These are phyloP conservation scores for Peromyscus aztecus DNA, from an alignment of 2,797 vertebrate species.

Conservation along the genomic window DNA sequence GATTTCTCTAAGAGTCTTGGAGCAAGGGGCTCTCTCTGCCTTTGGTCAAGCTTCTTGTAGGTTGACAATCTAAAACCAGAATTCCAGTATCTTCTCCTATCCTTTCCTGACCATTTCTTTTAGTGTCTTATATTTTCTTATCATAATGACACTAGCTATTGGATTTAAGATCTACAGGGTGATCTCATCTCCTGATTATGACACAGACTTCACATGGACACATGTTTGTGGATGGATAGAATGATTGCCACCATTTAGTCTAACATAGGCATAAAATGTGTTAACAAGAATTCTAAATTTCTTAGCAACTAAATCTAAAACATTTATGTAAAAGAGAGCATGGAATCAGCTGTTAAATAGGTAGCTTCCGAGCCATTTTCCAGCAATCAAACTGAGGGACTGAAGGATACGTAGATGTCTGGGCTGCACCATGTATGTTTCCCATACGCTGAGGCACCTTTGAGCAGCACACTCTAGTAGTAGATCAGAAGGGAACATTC, in stretches of 20 bases:
- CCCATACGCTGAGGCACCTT: not conserved
- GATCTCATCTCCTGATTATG: not conserved
- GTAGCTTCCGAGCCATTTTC: not conserved
- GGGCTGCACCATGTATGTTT: not conserved
- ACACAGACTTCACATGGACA: not conserved
- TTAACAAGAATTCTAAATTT: slow-evolving; percentile 4
- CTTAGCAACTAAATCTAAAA: not conserved
- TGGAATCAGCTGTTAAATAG: not conserved
- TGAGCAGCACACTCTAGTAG: not conserved
- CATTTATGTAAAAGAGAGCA: not conserved
- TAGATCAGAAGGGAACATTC: slow-evolving; percentile 7
- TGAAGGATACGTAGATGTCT: not conserved
- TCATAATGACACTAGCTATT: not conserved
- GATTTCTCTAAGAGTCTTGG: not conserved
- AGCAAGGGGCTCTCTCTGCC: not conserved
- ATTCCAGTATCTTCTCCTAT: not conserved
- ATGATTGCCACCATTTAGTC: not conserved
- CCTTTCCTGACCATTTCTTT: not conserved
- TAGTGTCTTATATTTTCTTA: slow-evolving; percentile 8
- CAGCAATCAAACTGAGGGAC: not conserved
- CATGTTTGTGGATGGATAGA: not conserved
- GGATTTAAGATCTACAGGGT: not conserved
- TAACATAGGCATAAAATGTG: not conserved
- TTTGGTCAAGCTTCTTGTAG: not conserved
- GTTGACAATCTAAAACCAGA: not conserved